Conservation (phyloP, 1,140 invertebrate species). For the Hyphantria cunea region DNA sequence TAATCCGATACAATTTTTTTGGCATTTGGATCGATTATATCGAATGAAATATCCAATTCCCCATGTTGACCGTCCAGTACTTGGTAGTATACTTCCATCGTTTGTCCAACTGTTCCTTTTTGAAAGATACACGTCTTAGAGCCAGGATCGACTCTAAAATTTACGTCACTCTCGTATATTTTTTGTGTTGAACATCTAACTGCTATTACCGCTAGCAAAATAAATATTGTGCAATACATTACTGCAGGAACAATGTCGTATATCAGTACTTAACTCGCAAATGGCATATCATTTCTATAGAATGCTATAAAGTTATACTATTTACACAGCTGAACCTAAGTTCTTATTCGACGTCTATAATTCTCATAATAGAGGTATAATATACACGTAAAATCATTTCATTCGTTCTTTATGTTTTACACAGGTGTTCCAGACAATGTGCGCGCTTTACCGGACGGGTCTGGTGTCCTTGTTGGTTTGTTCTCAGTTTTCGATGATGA, state of each 20-base stretch:
- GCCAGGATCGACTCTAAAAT: slow-evolving; percentile 85
- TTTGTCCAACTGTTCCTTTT: slow-evolving; percentile 81
- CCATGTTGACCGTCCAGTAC: slow-evolving; percentile 89
- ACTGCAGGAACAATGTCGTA: background rate
- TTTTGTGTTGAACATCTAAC: slow-evolving; percentile 31
- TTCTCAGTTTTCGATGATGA: slow-evolving; percentile 79
- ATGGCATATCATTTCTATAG: too few relatives aligned
- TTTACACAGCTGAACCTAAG: slow-evolving; percentile 5
- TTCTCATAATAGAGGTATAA: too few relatives aligned
- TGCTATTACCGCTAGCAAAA: background rate
- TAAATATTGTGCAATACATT: slow-evolving; percentile 5
- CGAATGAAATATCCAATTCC: slow-evolving; percentile 89
- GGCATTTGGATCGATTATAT: slow-evolving; percentile 84
- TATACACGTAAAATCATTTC: too few relatives aligned
- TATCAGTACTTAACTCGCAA: too few relatives aligned
- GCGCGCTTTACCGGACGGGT: slow-evolving; percentile 83
- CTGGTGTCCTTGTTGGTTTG: slow-evolving; percentile 86
- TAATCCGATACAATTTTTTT: slow-evolving; percentile 84
- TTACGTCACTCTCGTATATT: slow-evolving; percentile 84
- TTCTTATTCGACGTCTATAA: too few relatives aligned
- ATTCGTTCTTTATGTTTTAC: too few relatives aligned
- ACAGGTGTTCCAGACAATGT: slow-evolving; percentile 89
- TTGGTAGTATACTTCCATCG: slow-evolving; percentile 88
- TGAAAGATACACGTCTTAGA: slow-evolving; percentile 87
- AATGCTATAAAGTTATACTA: too few relatives aligned